A percentile compares a stretch with the other conserved stretches of the same genome.
phyloP scores from a whole-genome alignment of 1,140 invertebrate species.

The Stegodyphus mimosarum region DNA sequence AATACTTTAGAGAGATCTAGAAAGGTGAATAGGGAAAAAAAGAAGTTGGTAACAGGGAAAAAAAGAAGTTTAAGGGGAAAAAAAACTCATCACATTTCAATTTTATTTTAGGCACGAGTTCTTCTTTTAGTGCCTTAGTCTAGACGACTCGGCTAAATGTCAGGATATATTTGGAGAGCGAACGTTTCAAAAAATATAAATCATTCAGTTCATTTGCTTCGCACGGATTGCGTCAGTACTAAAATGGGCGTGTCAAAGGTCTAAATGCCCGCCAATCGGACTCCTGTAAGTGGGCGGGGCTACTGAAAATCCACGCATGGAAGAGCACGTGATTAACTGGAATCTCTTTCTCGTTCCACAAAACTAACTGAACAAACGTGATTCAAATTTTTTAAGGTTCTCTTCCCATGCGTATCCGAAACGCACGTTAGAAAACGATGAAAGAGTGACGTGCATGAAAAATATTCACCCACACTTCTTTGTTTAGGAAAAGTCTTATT shows the following conservation, averaged over 20 bases:
- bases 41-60: neutral
- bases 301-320: slow-evolving; percentile 45
- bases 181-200: slow-evolving; percentile 43
- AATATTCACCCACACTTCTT: neutral
- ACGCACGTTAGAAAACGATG: neutral
- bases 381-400: slow-evolving; percentile 11
- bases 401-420: neutral
- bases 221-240: slow-evolving; percentile 46
- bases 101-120: slow-evolving; percentile 32
- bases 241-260: slow-evolving; percentile 39
- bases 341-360: slow-evolving; percentile 12
- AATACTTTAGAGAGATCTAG: slow-evolving; percentile 3
- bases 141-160: slow-evolving; percentile 45
- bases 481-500: no score
- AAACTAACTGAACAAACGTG: slow-evolving; percentile 46
- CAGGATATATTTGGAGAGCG: slow-evolving; percentile 48
- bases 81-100: slow-evolving; percentile 24
- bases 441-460: neutral
- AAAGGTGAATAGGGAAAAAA: neutral
- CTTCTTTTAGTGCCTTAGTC: neutral
- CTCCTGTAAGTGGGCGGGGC: slow-evolving; percentile 27
- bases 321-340: slow-evolving; percentile 55
- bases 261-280: slow-evolving; percentile 51
- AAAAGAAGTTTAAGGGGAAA: neutral
- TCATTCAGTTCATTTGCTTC: slow-evolving; percentile 53